These are phyloP conservation scores for Sweltsa coloradensis DNA, from an alignment of 1,140 invertebrate genomes.

Conservation along the genomic window DNA sequence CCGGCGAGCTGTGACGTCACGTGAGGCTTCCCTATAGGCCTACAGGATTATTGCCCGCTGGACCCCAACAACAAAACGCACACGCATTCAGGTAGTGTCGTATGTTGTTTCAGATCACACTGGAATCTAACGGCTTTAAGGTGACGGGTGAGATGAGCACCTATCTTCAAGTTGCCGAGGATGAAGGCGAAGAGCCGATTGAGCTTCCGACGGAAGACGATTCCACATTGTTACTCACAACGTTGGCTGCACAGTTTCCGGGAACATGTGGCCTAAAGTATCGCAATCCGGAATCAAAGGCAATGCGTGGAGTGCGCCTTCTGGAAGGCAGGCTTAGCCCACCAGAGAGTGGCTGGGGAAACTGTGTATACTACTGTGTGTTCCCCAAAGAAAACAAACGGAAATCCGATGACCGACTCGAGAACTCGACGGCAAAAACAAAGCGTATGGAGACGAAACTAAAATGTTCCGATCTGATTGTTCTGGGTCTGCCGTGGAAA, in stretches of 20 bases:
- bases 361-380: constrained; percentile 79
- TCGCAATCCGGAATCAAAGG: constrained; percentile 71
- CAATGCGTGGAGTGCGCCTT: constrained; percentile 74
- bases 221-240: constrained; percentile 73
- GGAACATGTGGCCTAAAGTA: constrained; percentile 90
- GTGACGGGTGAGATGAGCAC: constrained; percentile 24
- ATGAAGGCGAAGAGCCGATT: constrained; percentile 82
- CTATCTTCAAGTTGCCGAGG: constrained; percentile 66
- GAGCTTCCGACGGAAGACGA: constrained; percentile 87
- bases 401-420: constrained; percentile 86
- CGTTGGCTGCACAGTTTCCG: constrained; percentile 82
- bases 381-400: constrained; percentile 98
- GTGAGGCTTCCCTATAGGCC: too few relatives aligned
- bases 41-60: too few relatives aligned
- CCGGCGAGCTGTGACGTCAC: too few relatives aligned
- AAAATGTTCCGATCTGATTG: constrained; percentile 93
- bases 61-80: too few relatives aligned
- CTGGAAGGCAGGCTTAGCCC: constrained; percentile 78
- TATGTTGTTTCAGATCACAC: too few relatives aligned
- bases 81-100: too few relatives aligned
- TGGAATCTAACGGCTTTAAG: too few relatives aligned
- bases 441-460: constrained; percentile 82
- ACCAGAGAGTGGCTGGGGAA: constrained; percentile 83
- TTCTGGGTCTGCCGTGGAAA: constrained; percentile 93
- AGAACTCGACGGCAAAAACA: constrained; percentile 84